These are phyloP conservation scores for Chironomus tepperi DNA, from an alignment of 1,140 invertebrate genomes.

Conservation along the genomic window DNA sequence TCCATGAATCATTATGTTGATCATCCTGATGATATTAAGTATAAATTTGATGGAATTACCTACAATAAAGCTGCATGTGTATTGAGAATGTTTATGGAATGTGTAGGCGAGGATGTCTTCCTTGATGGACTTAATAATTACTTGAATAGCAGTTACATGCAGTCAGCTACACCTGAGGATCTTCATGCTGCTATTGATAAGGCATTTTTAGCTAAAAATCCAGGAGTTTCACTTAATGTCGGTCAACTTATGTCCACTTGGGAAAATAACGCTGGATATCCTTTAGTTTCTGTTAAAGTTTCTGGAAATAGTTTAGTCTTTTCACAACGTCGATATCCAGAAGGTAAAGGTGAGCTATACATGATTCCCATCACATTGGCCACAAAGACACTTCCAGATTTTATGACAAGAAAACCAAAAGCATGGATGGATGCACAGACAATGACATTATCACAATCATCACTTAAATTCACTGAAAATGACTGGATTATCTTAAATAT, in stretches of 20 bases:
- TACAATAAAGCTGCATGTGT: neutral
- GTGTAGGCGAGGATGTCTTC: neutral
- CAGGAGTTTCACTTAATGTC: neutral
- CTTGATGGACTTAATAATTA: neutral
- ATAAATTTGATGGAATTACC: neutral
- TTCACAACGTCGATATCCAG: neutral
- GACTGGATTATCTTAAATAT: slow-evolving; percentile 26
- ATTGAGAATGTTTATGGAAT: slow-evolving; percentile 1
- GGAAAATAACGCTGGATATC: slow-evolving; percentile 73
- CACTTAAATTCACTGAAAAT: slow-evolving; percentile 29
- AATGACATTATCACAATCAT: slow-evolving; percentile 29
- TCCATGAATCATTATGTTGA: neutral
- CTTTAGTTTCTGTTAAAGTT: slow-evolving; percentile 30
- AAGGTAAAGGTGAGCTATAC: slow-evolving; percentile 16
- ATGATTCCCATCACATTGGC: slow-evolving; percentile 45
- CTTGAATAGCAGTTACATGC: neutral
- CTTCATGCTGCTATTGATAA: neutral
- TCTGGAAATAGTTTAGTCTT: neutral
- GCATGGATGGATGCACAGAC: neutral
- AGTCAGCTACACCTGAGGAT: neutral
- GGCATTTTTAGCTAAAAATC: neutral
- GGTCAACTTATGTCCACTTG: slow-evolving; percentile 72
- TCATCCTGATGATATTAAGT: neutral
- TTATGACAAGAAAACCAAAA: slow-evolving; percentile 37
- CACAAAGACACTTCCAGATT: slow-evolving; percentile 34